Base-by-base conservation (phyloP, 2,888 invertebrate species). In the Platynereis dumerilii region DNA sequence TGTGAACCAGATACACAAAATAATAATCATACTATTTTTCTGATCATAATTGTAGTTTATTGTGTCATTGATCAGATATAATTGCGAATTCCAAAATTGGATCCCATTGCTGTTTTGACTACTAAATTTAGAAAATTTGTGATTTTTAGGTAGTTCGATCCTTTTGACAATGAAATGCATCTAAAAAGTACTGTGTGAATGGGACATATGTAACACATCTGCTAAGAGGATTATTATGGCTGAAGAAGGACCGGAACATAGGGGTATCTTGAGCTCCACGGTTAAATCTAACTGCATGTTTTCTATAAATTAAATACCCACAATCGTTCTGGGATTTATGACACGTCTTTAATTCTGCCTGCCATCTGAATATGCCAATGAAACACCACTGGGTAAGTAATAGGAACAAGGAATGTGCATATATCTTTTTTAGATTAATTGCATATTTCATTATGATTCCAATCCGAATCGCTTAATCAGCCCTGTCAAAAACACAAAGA, bases 331-430 rank as follows among this genome's bases (percentile, higher is more conserved):
- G 20, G 63, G 60, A n/a, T 68, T 68, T 28, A 62, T 66, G 24
- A 68, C 68, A 1, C 60, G 66, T 15, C 59, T 68, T n/a, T 63
- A 65, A 5, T 68, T 68, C 64, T 68, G 68, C 62, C 52, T 68
- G 28, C 68, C 68, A 2, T 62, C 66, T 2, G 66, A 68, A 28
- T 39, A 60, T 53, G 63, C 66, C 2, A 66, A 68, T 26, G 66
- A 66, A 39, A 68, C 63, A 27, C 57, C 62, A 12, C 45, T 68
- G 20, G 68, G 67, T 67, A 22, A 12, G 10, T 42, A n/a, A n/a
- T n/a, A n/a, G n/a, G n/a, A n/a, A n/a, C n/a, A n/a, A n/a, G n/a
- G n/a, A n/a, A n/a, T n/a, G n/a, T n/a, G n/a, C n/a, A n/a, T n/a
- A n/a, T n/a, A n/a, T n/a, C n/a, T n/a, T n/a, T n/a, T n/a, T n/a